Percentiles rank a stretch among this genome's conserved stretches.
Conservation (phyloP, 2,888 invertebrate species). For the Scelioninae gen. 1 region DNA sequence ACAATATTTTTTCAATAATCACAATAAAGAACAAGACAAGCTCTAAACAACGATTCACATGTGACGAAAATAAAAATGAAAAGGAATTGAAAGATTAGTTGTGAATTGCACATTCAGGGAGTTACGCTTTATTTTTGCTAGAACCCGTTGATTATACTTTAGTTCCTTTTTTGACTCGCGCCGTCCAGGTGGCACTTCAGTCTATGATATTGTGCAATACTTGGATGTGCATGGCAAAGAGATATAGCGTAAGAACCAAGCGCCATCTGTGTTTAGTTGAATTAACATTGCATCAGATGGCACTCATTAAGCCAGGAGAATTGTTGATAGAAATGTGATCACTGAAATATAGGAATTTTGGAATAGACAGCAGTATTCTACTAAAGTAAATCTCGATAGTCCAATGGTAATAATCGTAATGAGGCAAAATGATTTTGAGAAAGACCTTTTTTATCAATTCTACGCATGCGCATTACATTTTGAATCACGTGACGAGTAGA, state of each 20-base stretch:
- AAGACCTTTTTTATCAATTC: no score
- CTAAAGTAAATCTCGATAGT: no score
- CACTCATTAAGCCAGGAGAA: neutral
- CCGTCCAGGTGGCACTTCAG: neutral
- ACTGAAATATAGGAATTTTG: neutral
- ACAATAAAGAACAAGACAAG: neutral
- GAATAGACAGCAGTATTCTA: no score
- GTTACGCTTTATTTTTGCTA: conserved; percentile 24
- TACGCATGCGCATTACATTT: no score
- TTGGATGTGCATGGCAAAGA: neutral
- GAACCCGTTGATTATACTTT: neutral
- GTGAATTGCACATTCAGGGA: conserved; percentile 23
- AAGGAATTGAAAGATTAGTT: conserved; percentile 9
- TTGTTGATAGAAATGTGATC: conserved; percentile 10
- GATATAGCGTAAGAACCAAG: neutral
- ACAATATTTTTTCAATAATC: conserved; percentile 26
- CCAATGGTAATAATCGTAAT: no score
- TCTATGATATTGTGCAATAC: neutral
- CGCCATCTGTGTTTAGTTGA: conserved; percentile 6
- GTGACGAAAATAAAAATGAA: neutral
- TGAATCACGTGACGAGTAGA: no score
- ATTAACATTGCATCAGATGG: neutral
- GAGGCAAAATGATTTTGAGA: no score
- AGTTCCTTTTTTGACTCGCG: conserved; percentile 4
- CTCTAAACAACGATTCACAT: conserved; percentile 23